phyloP scores from a whole-genome alignment of 2,888 invertebrate species.

The Antheraea assamensis region DNA sequence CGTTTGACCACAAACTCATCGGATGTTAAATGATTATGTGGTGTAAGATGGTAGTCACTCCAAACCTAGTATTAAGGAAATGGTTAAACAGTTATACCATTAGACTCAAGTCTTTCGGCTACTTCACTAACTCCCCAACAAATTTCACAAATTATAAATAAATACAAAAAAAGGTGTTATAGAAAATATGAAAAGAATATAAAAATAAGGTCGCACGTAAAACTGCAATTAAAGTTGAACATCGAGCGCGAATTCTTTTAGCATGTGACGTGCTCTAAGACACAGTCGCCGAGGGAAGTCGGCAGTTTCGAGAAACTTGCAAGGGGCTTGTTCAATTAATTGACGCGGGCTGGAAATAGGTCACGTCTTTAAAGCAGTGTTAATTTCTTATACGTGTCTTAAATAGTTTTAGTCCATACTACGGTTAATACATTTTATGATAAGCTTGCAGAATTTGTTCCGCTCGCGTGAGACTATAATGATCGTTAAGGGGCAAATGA shows the following conservation, averaged over 20 bases:
- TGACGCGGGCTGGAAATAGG: conserved; percentile 10
- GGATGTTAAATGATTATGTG: too few relatives aligned
- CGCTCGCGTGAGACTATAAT: too few relatives aligned
- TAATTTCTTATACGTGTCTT: not conserved
- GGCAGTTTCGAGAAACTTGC: not conserved
- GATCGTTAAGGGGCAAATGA: too few relatives aligned
- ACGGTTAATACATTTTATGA: too few relatives aligned
- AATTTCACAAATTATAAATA: not conserved
- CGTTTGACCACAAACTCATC: too few relatives aligned
- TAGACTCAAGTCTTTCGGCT: too few relatives aligned
- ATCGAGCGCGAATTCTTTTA: not conserved
- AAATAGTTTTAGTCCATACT: too few relatives aligned
- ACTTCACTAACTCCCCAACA: too few relatives aligned
- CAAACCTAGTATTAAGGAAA: too few relatives aligned
- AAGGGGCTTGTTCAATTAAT: conserved; percentile 4
- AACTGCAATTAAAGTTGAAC: not conserved
- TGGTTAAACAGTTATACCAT: too few relatives aligned
- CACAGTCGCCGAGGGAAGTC: not conserved
- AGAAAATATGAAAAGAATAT: not conserved
- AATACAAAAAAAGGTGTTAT: not conserved
- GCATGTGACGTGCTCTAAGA: not conserved
- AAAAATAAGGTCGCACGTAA: not conserved
- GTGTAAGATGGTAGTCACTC: too few relatives aligned
- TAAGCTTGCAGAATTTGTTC: too few relatives aligned
- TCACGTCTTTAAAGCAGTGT: not conserved